These are phyloP conservation scores for Charanyca ferruginea DNA, from an alignment of 2,888 invertebrate species.

Conservation along the genomic window DNA sequence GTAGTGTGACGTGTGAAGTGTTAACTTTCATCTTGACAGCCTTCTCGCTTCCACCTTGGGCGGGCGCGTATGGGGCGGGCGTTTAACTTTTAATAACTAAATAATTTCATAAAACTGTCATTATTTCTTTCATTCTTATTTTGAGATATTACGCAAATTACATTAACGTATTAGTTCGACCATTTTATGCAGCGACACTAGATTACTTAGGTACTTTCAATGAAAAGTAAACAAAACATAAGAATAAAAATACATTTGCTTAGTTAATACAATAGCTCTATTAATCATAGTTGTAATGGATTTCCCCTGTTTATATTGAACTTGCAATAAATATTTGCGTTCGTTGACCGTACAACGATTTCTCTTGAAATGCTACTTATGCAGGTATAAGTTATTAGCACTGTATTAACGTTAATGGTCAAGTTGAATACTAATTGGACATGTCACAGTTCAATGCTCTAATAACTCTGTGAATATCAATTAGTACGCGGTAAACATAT, in stretches of 20 bases:
- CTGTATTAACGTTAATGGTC: conserved; percentile 72
- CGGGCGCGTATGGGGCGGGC: conserved; percentile 46
- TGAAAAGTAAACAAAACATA: background rate
- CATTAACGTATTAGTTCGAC: too few species aligned
- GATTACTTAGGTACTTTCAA: background rate
- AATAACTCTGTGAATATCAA: conserved; percentile 75
- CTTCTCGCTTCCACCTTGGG: conserved; percentile 20
- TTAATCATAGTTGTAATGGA: conserved; percentile 13
- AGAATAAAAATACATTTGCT: background rate
- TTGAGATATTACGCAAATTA: background rate
- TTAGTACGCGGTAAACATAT: conserved; percentile 65
- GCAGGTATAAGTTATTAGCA: background rate
- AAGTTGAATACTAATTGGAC: conserved; percentile 74
- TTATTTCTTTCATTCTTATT: too few species aligned
- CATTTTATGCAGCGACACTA: too few species aligned
- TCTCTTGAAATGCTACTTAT: conserved; percentile 68
- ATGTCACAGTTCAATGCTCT: conserved; percentile 86
- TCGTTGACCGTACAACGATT: conserved; percentile 67
- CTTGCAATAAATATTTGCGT: conserved; percentile 33
- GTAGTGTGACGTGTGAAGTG: background rate
- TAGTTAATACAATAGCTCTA: conserved; percentile 1
- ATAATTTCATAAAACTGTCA: background rate
- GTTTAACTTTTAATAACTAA: background rate
- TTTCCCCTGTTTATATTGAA: conserved; percentile 33
- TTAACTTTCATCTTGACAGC: background rate